phyloP scores from a whole-genome alignment of 1,140 invertebrate species.

The Lepidurus couesii region DNA sequence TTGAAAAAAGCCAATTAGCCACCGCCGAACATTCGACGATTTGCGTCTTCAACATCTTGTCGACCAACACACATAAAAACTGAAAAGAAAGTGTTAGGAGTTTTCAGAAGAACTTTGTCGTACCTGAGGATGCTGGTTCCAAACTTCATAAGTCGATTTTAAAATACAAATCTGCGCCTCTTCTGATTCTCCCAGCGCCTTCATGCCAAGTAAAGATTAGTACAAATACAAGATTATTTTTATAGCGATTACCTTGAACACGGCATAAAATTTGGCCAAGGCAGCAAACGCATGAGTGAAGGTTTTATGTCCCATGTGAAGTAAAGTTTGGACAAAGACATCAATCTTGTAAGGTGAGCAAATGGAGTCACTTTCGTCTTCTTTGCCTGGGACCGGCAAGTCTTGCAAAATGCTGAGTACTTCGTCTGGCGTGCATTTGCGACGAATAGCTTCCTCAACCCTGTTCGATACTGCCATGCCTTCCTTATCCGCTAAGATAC shows the following conservation, averaged over 20 bases:
- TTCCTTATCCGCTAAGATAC: conserved; percentile 64
- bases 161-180: conserved; percentile 93
- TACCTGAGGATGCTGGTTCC: conserved; percentile 82
- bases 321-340: conserved; percentile 89
- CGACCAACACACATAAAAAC: conserved; percentile 92
- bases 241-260: conserved; percentile 66
- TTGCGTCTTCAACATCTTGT: conserved; percentile 96
- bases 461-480: conserved; percentile 72
- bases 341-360: conserved; percentile 79
- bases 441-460: conserved; percentile 38
- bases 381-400: conserved; percentile 47
- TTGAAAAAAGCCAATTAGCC: conserved; percentile 97
- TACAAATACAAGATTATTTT: background rate
- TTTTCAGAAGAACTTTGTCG: background rate
- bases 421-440: conserved; percentile 84
- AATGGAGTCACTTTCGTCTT: conserved; percentile 62
- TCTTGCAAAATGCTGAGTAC: conserved; percentile 82
- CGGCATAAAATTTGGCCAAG: conserved; percentile 91
- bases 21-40: conserved; percentile 94
- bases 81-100: conserved; percentile 43
- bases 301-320: conserved; percentile 91
- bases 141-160: conserved; percentile 86
- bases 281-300: conserved; percentile 97
- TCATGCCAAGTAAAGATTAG: conserved; percentile 36
- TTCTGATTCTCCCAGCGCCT: conserved; percentile 83